Evolutionary conservation across 2,113 vertebrate species (phyloP).

Genomic region (Dermatemys mawii): DNA sequence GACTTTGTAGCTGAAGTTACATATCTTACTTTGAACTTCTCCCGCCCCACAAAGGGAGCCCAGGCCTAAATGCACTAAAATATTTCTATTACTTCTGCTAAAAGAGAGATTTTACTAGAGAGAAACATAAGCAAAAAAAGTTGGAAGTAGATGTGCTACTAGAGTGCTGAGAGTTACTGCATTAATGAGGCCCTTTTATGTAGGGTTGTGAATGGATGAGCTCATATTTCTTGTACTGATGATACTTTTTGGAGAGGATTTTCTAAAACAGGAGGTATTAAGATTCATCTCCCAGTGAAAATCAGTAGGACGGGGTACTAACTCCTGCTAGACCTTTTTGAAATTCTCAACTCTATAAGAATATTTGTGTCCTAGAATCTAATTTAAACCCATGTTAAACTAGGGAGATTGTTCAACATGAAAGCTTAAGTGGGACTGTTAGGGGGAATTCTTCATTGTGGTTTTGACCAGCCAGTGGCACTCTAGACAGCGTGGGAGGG

Average conservation of each 20-base stretch:
- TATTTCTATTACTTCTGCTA: background rate
- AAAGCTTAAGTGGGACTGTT: no score
- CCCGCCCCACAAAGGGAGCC: no score
- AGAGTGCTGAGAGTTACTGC: background rate
- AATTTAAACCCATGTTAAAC: no score
- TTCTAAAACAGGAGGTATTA: background rate
- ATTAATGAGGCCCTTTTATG: background rate
- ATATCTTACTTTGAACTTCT: no score
- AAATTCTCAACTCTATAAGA: no score
- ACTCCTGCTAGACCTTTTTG: no score
- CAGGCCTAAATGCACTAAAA: background rate
- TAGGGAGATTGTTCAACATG: no score
- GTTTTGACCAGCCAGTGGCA: accelerated
- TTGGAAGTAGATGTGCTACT: background rate
- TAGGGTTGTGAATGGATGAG: background rate
- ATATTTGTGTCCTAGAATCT: no score
- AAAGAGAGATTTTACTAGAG: background rate
- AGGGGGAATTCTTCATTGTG: background rate
- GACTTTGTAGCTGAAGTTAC: no score
- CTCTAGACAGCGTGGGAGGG: background rate
- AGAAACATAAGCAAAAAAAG: background rate
- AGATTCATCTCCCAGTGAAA: background rate
- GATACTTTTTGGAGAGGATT: background rate
- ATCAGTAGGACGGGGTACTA: no score
- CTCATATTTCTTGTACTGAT: background rate